Conservation (phyloP, 2,888 invertebrate species). For the Syrphus vitripennis region DNA sequence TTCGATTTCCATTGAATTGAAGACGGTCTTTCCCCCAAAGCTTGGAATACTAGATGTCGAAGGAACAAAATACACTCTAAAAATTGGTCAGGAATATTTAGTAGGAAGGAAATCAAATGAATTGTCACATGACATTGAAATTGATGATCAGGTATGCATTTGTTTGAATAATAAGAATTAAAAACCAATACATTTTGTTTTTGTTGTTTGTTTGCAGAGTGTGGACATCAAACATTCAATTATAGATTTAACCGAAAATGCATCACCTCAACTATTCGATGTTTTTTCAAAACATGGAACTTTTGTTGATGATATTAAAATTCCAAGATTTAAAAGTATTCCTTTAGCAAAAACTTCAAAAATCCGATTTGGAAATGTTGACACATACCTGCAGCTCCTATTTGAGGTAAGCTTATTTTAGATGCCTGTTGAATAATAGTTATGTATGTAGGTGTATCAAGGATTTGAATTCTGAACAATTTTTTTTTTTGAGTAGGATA, state of each 20-base stretch:
- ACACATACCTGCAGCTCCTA: constrained; percentile 6
- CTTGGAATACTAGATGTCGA: constrained; percentile 33
- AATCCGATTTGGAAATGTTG: constrained; percentile 48
- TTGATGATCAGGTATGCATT: constrained; percentile 45
- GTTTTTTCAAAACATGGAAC: constrained; percentile 55
- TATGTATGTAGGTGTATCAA: too few relatives aligned
- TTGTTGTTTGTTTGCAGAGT: constrained; percentile 16
- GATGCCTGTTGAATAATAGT: too few relatives aligned
- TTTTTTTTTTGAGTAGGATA: too few relatives aligned
- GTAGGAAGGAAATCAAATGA: constrained; percentile 22
- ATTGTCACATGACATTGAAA: constrained; percentile 50
- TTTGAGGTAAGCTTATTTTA: constrained; percentile 21
- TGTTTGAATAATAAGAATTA: neutral
- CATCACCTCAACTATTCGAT: constrained; percentile 24
- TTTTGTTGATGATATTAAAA: constrained; percentile 31
- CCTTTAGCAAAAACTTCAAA: constrained; percentile 18
- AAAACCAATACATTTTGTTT: neutral
- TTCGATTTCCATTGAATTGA: neutral
- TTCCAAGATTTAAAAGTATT: neutral
- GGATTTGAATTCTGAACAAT: too few relatives aligned
- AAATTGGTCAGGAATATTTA: constrained; percentile 40
- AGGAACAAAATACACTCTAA: constrained; percentile 28
- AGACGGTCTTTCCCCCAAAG: neutral
- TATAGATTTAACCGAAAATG: constrained; percentile 25
- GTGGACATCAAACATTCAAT: constrained; percentile 59